Evolutionary conservation across 1,140 invertebrate species (phyloP).

Genomic region (Protaetia brevitarsis): DNA sequence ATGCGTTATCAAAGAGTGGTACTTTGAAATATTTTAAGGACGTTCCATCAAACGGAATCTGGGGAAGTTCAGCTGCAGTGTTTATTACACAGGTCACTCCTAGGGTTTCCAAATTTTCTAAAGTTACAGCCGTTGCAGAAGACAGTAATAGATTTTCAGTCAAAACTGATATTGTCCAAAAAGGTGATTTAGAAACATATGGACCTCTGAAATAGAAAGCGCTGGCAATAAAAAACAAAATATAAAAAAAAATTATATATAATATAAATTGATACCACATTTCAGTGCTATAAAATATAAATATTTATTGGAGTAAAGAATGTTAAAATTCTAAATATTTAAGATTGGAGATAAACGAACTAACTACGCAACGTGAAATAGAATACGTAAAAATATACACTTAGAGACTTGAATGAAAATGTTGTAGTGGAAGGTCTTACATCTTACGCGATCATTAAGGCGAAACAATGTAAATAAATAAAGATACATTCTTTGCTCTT

Average conservation of each 20-base stretch:
- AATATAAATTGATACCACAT: too few species aligned
- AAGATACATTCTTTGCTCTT: too few species aligned
- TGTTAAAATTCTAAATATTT: too few species aligned
- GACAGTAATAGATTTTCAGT: constrained; percentile 60
- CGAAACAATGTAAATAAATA: too few species aligned
- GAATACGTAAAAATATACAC: too few species aligned
- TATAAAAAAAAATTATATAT: background rate
- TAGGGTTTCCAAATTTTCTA: constrained; percentile 49
- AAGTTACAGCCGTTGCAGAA: constrained; percentile 57
- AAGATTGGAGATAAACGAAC: too few species aligned
- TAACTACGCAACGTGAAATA: too few species aligned
- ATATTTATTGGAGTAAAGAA: too few species aligned
- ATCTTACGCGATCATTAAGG: too few species aligned
- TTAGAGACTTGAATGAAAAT: too few species aligned
- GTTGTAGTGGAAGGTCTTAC: too few species aligned
- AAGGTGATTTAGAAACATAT: background rate
- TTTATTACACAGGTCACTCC: constrained; percentile 74
- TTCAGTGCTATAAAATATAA: too few species aligned
- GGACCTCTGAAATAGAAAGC: background rate
- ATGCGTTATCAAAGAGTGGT: constrained; percentile 60
- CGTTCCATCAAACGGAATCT: constrained; percentile 59
- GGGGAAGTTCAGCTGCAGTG: constrained; percentile 78
- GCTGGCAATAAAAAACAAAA: background rate
- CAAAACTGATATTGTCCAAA: constrained; percentile 45
- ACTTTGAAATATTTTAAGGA: constrained; percentile 61